Evolutionary conservation across 2,797 vertebrate species (phyloP).

Genomic region (Neosilurus hyrtlii): DNA sequence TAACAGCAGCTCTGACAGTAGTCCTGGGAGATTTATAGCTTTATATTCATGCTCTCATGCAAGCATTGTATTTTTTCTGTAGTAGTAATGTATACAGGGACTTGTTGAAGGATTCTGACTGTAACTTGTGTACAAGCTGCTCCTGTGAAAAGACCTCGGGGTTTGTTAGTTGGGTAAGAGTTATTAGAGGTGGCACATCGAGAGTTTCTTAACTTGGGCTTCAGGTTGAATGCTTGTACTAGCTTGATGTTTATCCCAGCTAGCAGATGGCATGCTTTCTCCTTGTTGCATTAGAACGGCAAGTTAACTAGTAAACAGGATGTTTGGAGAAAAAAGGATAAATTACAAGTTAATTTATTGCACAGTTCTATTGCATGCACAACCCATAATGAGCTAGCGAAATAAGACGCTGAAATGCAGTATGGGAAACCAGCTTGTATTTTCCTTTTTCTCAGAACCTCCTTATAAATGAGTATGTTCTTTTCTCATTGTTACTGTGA

Average conservation of each 20-base stretch:
- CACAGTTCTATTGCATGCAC: not conserved
- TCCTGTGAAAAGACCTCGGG: slow-evolving; percentile 1
- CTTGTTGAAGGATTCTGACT: not conserved
- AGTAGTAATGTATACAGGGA: not conserved
- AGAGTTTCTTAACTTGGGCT: not conserved
- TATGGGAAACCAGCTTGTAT: not conserved
- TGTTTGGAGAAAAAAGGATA: not conserved
- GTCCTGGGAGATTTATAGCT: not conserved
- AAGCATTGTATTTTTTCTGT: not conserved
- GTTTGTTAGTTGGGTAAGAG: not conserved
- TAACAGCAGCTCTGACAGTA: not conserved
- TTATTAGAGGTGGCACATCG: not conserved
- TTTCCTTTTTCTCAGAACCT: not conserved
- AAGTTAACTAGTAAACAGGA: slow-evolving; percentile 10
- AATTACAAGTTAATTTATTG: slow-evolving; percentile 1
- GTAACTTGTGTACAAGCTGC: not conserved
- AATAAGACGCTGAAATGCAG: not conserved
- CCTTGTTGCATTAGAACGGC: not conserved
- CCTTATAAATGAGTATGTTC: not conserved
- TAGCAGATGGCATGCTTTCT: slow-evolving; percentile 9
- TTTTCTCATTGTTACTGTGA: slow-evolving; percentile 7
- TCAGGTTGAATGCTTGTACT: slow-evolving; percentile 2
- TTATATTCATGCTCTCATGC: not conserved
- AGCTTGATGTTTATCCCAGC: slow-evolving; percentile 20
- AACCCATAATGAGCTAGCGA: not conserved